Percentiles rank a stretch among this genome's conserved stretches.
These are phyloP conservation scores for Drosophila trapezifrons DNA, from an alignment of 1,140 invertebrate genomes.

Conservation along the genomic window DNA sequence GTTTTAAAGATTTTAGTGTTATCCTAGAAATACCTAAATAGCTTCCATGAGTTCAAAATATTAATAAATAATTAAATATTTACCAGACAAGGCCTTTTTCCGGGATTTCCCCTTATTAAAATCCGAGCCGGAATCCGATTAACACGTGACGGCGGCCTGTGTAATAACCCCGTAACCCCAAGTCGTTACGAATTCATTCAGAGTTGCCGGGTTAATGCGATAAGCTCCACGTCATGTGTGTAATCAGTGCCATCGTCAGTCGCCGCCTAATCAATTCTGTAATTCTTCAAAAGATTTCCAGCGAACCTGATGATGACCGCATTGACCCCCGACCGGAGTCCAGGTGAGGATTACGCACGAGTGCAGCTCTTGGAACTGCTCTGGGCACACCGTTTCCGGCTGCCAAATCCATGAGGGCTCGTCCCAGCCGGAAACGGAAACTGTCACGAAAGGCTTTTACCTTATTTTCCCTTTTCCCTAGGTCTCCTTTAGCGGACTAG, in stretches of 20 bases:
- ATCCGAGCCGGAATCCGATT: conserved; percentile 10
- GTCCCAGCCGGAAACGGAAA: conserved; percentile 19
- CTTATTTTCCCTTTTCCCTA: background rate
- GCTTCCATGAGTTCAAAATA: too few species aligned
- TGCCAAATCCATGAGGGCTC: background rate
- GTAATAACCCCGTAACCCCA: conserved; percentile 10
- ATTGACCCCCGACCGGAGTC: background rate
- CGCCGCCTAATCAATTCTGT: conserved; percentile 40
- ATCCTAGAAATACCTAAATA: background rate
- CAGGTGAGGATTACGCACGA: too few species aligned
- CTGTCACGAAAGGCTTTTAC: conserved; percentile 19
- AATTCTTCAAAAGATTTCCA: conserved; percentile 28
- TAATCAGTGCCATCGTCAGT: conserved; percentile 14
- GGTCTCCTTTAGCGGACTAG: background rate
- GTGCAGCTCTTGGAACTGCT: conserved; percentile 4
- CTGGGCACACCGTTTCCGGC: conserved; percentile 15
- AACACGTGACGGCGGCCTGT: conserved; percentile 9
- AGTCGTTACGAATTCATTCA: conserved; percentile 31
- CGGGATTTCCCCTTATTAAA: conserved; percentile 6
- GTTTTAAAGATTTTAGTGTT: too few species aligned
- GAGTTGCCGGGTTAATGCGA: background rate
- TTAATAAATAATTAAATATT: background rate
- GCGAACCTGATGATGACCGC: conserved; percentile 19
- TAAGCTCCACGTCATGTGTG: conserved; percentile 5
- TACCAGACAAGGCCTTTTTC: background rate